Evolutionary conservation across 2,888 invertebrate species (phyloP), one percentile per base, ranked within the genome.

Genomic region (Periphyllus acericola): DNA sequence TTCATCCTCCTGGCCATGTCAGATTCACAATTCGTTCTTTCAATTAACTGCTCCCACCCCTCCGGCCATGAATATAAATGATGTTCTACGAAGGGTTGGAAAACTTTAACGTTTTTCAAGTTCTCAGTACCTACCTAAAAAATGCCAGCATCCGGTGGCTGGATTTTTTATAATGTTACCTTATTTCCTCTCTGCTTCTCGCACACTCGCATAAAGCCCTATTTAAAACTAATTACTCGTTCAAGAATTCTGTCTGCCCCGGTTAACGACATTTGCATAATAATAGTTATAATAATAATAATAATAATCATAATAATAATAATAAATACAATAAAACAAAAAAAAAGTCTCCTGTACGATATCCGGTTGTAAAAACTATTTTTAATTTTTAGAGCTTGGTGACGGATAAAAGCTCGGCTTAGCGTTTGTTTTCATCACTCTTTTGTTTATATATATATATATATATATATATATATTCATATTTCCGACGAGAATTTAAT

Each of bases 281-380:
- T 74, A 72, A 78, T 60, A 60, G 66, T 85, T 34, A 60, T 68
- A 17, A 74, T 83, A 29, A 78, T 85, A 32, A 79, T 72, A 52
- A 79, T 32, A 79, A 71, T 52, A 52, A 76, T 34, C 36, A 34
- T 74, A 74, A 74, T 36, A 36, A 36, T 36, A 68, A 85, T 29
- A 68, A 68, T 68, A 25, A 68, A 29, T 68, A 68, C 68, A 68
- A 76, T 55, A 25, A 78, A 84, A 84, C 71, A 36, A 66, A 68
- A 78, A 36, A 79, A 85, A 60, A 89, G 89, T 91, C 90, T 89
- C 36, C 89, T 89, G 90, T 89, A 68, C 71, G 29, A 78, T 46
- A 83, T 83, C 83, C 72, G 74, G 19, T 36, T 29, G 75, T 46
- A 84, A 84, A 76, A 84, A 76, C 60, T 84, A 84, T 84, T 76